Base-by-base conservation (phyloP, 2,888 invertebrate species). In the Dysmachus trigonus region DNA sequence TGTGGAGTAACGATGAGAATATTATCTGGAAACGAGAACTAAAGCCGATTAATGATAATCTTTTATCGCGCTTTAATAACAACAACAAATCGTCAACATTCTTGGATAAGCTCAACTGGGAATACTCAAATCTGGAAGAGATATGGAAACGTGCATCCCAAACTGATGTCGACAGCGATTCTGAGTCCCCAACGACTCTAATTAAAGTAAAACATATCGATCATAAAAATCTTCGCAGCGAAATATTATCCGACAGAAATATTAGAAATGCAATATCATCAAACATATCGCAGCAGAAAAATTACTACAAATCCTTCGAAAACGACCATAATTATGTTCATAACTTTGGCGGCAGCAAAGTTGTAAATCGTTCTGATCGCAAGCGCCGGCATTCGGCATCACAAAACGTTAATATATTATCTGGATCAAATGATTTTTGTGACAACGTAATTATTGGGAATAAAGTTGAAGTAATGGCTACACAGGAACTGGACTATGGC, bases 371-470 rank as follows among this genome's bases (percentile, higher is more conserved):
- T 74, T 92, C 92, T 87, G 94, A 93, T 91, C 94, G 94, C 89
- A 94, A 94, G 91, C 93, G 94, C 86, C 93, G 94, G 8, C 94
- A 94, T 91, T 93, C 93, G 79, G 92, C 92, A 91, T 93, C 90
- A 82, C 90, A 91, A 89, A 90, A 90, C 30, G 38, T 77, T 8
- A 85, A 85, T 76, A 35, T 79, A 53, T 71, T 79, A 53, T 71
- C 41, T 47, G 81, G 81, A 81, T 81, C 62, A 8, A 86, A 84
- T 38, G 76, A 81, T 84, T 85, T 72, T 74, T 85, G 31, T 81
- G 73, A 81, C 51, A 86, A 73, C 81, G 86, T 71, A 62, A 82
- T 76, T 87, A 86, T 82, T 51, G 51, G 41, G 6, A 86, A 87
- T 85, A 86, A 87, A 86, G 74, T 86, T 51, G 86, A 86, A 83